These are phyloP conservation scores for Drosophila repletoides DNA, from an alignment of 1,140 invertebrate species.

Conservation along the genomic window DNA sequence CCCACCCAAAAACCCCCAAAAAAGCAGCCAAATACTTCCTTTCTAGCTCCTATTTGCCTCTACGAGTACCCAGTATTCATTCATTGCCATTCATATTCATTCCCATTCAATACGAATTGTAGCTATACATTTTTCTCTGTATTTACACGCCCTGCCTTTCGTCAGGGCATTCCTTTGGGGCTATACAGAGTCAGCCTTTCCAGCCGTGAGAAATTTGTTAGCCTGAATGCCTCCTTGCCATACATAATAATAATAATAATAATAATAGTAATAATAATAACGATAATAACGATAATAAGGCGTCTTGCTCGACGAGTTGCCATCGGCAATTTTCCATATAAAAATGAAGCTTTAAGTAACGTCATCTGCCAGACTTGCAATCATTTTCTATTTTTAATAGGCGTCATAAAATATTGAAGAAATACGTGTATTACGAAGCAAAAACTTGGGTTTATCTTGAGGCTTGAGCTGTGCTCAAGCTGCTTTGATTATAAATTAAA, in stretches of 20 bases:
- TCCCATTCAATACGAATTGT: constrained; percentile 67
- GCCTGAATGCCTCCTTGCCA: constrained; percentile 29
- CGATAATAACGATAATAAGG: constrained; percentile 14
- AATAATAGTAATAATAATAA: constrained; percentile 26
- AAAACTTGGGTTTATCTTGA: constrained; percentile 12
- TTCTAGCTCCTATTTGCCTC: constrained; percentile 23
- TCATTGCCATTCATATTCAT: constrained; percentile 18
- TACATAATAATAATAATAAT: constrained; percentile 23
- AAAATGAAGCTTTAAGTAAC: constrained; percentile 9
- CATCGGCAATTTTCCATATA: neutral
- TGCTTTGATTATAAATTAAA: neutral
- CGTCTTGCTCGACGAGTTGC: neutral
- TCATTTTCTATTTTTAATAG: constrained; percentile 39
- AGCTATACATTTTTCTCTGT: constrained; percentile 48
- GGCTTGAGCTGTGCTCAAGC: neutral
- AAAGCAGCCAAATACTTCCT: neutral
- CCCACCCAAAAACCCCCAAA: neutral
- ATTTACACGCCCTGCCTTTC: constrained; percentile 21
- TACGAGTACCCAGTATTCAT: constrained; percentile 34
- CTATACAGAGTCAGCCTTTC: no score
- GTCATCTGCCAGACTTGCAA: constrained; percentile 20
- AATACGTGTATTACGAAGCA: constrained; percentile 9
- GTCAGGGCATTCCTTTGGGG: constrained; percentile 17
- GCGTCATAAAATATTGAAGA: constrained; percentile 29
- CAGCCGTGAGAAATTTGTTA: constrained; percentile 26